Percentiles rank a stretch among this genome's conserved stretches.
These are phyloP conservation scores for Pao palembangensis DNA, from an alignment of 2,113 vertebrate genomes.

Conservation along the genomic window DNA sequence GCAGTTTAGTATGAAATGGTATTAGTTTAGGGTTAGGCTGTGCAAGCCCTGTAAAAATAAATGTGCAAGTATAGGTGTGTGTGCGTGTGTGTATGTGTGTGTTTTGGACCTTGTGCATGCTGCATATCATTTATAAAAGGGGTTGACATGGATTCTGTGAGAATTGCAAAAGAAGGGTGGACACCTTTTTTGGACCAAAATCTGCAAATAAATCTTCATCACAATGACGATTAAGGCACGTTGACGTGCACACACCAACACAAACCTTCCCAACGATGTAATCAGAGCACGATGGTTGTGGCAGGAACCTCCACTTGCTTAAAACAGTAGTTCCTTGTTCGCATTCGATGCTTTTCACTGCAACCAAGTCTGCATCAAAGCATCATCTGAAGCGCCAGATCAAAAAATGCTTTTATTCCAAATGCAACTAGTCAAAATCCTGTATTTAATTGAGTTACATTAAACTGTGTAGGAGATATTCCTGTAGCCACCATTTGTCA, in stretches of 20 bases:
- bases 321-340: too few relatives aligned
- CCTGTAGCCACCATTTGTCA: too few relatives aligned
- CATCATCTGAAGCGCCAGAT: too few relatives aligned
- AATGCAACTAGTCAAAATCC: too few relatives aligned
- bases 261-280: background rate
- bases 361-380: too few relatives aligned
- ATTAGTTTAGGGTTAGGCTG: too few relatives aligned
- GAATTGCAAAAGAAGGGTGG: conserved; percentile 41
- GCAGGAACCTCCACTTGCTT: background rate
- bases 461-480: too few relatives aligned
- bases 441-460: too few relatives aligned
- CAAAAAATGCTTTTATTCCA: too few relatives aligned
- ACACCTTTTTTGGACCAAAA: conserved; percentile 30
- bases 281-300: background rate
- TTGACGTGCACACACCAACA: background rate
- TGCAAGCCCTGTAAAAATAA: too few relatives aligned
- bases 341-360: too few relatives aligned
- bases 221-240: background rate
- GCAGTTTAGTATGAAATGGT: too few relatives aligned
- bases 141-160: conserved; percentile 50
- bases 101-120: conserved; percentile 10
- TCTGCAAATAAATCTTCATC: conserved; percentile 2
- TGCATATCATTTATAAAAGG: conserved; percentile 43
- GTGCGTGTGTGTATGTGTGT: conserved; percentile 4
- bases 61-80: background rate